Percentiles rank a stretch among this genome's conserved stretches.
Evolutionary conservation across 1,140 invertebrate genomes (phyloP).

Genomic region (Doryteuthis pealeii): DNA sequence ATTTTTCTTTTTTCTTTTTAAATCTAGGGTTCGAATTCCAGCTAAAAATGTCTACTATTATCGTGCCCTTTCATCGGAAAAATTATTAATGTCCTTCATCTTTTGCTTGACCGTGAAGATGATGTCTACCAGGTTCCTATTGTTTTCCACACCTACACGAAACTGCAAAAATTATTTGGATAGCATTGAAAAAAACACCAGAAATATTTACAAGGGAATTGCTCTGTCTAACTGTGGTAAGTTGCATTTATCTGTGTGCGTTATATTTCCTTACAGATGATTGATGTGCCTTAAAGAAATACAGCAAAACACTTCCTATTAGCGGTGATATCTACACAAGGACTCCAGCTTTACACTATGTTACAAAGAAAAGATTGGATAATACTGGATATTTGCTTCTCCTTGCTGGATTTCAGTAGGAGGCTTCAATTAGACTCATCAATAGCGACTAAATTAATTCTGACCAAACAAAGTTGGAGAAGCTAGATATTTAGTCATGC

Average conservation of each 20-base stretch:
- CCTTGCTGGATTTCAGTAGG: no score
- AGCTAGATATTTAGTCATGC: no score
- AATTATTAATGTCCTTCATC: constrained; percentile 91
- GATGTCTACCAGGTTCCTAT: constrained; percentile 89
- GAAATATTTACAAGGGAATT: constrained; percentile 70
- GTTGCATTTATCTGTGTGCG: constrained; percentile 26
- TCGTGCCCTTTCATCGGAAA: constrained; percentile 84
- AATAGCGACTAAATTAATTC: no score
- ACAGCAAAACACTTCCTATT: no score
- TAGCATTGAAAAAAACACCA: constrained; percentile 70
- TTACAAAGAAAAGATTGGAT: no score
- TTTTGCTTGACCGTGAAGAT: constrained; percentile 89
- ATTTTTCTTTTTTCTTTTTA: no score
- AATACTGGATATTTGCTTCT: no score
- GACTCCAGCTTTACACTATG: no score
- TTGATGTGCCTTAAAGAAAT: no score
- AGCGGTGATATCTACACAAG: no score
- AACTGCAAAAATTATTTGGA: constrained; percentile 83
- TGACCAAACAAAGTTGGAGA: no score
- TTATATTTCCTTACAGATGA: background rate
- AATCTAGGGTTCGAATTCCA: constrained; percentile 77
- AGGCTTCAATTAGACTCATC: no score
- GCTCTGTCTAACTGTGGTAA: constrained; percentile 73
- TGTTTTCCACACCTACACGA: constrained; percentile 91
- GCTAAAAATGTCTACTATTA: constrained; percentile 90